These are phyloP conservation scores for Corythornis madagascariensis DNA, from an alignment of 2,113 vertebrate genomes.

Conservation along the genomic window DNA sequence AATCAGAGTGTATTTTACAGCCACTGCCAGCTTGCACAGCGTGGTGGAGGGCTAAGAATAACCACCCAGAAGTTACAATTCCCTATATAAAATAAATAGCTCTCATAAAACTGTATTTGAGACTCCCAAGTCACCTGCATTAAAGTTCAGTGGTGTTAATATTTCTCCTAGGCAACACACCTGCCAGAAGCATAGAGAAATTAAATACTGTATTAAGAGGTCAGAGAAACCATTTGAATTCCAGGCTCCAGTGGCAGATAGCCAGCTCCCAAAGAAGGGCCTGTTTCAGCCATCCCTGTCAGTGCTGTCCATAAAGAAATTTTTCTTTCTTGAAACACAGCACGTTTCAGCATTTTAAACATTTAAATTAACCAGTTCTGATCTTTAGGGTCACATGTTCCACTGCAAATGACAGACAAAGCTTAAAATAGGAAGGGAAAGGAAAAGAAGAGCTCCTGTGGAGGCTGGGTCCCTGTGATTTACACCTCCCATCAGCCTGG, in stretches of 20 bases:
- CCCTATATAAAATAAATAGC: not conserved
- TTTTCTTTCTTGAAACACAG: not conserved
- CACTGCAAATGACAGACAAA: not conserved
- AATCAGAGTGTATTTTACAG: not conserved
- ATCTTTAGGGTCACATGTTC: not conserved
- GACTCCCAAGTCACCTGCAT: not conserved
- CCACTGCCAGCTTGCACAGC: not conserved
- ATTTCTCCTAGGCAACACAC: constrained; percentile 36
- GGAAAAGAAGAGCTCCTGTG: not conserved
- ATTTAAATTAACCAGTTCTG: not conserved
- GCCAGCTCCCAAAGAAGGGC: not conserved
- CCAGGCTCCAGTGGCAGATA: constrained; percentile 1
- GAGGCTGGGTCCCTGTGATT: constrained; percentile 28
- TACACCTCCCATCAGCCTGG: constrained; percentile 18
- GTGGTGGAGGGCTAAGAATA: not conserved
- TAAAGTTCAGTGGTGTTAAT: constrained; percentile 49
- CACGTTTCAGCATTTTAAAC: not conserved
- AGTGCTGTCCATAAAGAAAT: not conserved
- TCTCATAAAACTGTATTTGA: not conserved
- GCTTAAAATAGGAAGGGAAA: constrained; percentile 56
- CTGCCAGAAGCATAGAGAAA: constrained; percentile 43
- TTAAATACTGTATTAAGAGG: constrained; percentile 48
- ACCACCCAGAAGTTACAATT: not conserved
- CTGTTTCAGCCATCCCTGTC: not conserved
- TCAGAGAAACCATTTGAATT: constrained; percentile 41